Base-by-base conservation (phyloP, 2,113 vertebrate genomes). In the Lepus europaeus region DNA sequence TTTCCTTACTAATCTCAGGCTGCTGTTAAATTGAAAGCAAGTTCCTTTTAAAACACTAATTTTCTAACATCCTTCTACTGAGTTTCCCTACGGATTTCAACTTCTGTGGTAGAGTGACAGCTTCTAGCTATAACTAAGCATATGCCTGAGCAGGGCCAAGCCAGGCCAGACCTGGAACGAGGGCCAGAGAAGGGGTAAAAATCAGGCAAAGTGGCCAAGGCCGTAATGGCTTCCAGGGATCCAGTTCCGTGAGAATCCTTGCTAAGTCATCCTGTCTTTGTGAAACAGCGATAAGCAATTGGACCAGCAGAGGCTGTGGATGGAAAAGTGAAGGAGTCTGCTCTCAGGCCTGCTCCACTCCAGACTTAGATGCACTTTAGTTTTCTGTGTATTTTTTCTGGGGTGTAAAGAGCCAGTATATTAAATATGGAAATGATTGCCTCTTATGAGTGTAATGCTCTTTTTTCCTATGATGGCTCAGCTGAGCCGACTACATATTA, bases 11-110 rank as follows among this genome's bases (percentile, higher is more conserved):
- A 22, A 59, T 61, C 53, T 84, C 31, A 19, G 56, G 72, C 68
- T 53, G 20, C 77, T 87, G 39, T 94, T 69, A 94, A 73, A 64
- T 87, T 63, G 56, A 33, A 91, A 91, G 51, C 49, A 74, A 91
- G 80, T 93, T 91, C 68, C 25, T 85, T 45, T 81, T 39, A 81
- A 82, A 92, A 88, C 51, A 80, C 51, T 77, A 45, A 16, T 68
- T 91, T 95, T 86, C 73, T 96, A 68, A n/a, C 49, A 69, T 89
- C 70, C 70, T 93, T 79, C 19, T 81, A 22, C 23, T 59, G 33
- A 74, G 45, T 82, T 90, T 86, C 78, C 81, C 29, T 59, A 87
- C 1, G 27, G 20, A 78, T 53, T 82, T 92, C 80, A 91, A 12
- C 25, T 68, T 93, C 53, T 27, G 19, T n/a, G 85, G 36, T 3